Conservation (phyloP, 2,797 vertebrate genomes). For the Cygnus olor region DNA sequence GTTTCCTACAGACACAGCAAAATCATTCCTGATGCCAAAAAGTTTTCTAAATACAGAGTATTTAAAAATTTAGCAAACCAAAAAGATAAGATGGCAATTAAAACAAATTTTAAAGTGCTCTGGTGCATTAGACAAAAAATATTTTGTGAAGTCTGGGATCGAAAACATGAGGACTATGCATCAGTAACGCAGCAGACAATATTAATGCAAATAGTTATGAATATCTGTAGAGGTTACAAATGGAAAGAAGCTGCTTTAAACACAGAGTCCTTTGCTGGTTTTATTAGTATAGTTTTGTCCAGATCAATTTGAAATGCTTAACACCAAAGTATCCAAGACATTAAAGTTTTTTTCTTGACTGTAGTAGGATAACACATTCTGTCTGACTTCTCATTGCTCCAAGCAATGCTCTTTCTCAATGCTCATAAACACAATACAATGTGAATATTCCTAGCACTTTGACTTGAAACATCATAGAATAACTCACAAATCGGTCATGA, state of each 20-base stretch:
- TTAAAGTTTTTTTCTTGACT: background rate
- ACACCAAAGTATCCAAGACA: background rate
- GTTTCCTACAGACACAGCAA: background rate
- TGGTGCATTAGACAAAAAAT: background rate
- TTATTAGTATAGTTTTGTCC: background rate
- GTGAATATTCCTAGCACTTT: background rate
- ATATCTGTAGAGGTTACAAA: background rate
- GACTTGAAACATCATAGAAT: background rate
- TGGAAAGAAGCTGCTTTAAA: background rate
- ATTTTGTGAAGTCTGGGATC: background rate
- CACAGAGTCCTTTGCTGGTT: fast-evolving
- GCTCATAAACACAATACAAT: background rate
- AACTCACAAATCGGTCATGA: background rate
- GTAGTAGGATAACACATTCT: background rate
- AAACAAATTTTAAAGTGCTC: background rate
- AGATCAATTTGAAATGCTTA: background rate
- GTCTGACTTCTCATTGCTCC: background rate
- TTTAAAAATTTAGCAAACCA: background rate
- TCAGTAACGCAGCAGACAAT: background rate
- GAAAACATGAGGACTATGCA: background rate
- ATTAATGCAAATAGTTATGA: background rate
- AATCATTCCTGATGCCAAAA: background rate
- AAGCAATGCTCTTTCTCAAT: background rate
- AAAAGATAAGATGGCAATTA: background rate
- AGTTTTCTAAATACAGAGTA: background rate